phyloP scores from a whole-genome alignment of 2,113 vertebrate species.

The Platysteira castanea region DNA sequence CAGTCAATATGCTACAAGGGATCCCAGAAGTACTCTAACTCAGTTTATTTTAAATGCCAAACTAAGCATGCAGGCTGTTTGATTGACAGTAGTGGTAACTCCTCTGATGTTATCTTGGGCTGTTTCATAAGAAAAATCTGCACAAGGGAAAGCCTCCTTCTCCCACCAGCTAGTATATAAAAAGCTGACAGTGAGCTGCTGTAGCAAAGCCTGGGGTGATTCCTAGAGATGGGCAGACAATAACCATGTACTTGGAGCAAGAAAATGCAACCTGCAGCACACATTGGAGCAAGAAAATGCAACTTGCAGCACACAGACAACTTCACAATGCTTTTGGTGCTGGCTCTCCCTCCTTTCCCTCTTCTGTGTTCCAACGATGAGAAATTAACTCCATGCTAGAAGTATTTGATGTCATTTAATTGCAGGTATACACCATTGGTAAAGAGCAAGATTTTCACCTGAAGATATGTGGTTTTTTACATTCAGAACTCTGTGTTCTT shows the following conservation, averaged over 20 bases:
- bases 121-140: not conserved
- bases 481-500: not conserved
- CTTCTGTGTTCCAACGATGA: not conserved
- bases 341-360: not conserved
- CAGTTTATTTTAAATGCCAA: not conserved
- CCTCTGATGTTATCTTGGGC: not conserved
- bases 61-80: not conserved
- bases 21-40: not conserved
- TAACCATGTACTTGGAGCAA: accelerated
- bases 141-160: not conserved
- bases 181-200: not conserved
- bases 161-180: not conserved
- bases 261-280: not conserved
- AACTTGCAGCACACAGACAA: not conserved
- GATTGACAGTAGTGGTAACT: not conserved
- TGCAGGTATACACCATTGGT: not conserved
- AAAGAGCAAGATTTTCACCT: not conserved
- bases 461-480: accelerated
- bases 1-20: not conserved
- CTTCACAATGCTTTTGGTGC: not conserved
- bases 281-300: accelerated
- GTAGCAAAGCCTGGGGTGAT: not conserved
- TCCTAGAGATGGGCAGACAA: not conserved
- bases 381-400: not conserved
- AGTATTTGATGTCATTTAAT: not conserved